A percentile compares a stretch with the other conserved stretches of the same genome.
These are phyloP conservation scores for Eudyptes chrysolophus DNA, from an alignment of 2,113 vertebrate species.

Conservation along the genomic window DNA sequence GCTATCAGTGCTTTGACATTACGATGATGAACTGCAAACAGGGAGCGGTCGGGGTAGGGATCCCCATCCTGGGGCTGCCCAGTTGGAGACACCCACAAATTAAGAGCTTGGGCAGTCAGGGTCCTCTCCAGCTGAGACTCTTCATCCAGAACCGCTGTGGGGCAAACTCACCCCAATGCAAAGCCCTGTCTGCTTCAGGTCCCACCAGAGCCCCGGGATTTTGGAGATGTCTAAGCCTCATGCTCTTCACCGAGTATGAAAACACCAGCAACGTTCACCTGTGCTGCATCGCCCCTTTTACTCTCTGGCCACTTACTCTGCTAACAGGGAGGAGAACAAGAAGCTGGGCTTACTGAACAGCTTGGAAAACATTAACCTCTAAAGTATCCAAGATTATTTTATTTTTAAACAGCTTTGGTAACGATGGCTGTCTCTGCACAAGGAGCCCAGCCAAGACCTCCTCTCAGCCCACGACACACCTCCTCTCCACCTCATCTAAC, in stretches of 20 bases:
- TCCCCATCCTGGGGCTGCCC: not conserved
- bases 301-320: not conserved
- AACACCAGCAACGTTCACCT: not conserved
- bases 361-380: not conserved
- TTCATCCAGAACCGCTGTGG: not conserved
- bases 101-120: not conserved
- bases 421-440: not conserved
- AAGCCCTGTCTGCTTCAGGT: not conserved
- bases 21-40: no score
- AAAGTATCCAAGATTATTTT: not conserved
- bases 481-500: not conserved
- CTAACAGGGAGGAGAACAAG: not conserved
- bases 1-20: not conserved
- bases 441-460: not conserved
- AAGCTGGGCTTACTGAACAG: not conserved
- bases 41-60: not conserved
- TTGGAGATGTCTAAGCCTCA: not conserved
- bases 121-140: not conserved
- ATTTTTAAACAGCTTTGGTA: not conserved
- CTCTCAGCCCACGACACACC: not conserved
- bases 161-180: not conserved
- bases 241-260: rapidly evolving
- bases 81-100: not conserved
- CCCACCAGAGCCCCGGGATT: not conserved
- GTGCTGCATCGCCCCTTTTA: not conserved